Evolutionary conservation across 2,113 vertebrate genomes (phyloP), one percentile per base, ranked within the genome.

Genomic region (Leptosomus discolor): DNA sequence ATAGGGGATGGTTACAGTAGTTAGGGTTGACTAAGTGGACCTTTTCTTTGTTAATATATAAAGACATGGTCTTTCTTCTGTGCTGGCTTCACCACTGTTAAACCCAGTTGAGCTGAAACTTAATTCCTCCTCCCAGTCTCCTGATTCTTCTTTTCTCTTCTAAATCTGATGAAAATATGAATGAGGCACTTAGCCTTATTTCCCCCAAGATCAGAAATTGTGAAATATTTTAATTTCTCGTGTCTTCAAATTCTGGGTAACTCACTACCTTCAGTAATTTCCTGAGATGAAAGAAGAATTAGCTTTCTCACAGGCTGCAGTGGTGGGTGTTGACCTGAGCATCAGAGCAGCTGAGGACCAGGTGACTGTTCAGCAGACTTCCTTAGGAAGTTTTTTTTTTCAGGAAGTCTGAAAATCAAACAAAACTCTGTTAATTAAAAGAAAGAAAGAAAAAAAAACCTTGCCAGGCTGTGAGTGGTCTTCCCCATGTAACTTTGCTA

Each of bases 141-240:
- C 10, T 29, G 26, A 34, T 5, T 71, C 11, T 54, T 89, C 20
- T 86, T 94, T 58, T 71, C 36, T 80, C 37, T 65, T 88, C 73
- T 78, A 76, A 79, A 88, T 76, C 48, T 71, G 45, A 75, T 69
- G 43, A 91, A 95, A 91, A 88, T 85, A 37, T 85, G 77, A 92
- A 79, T n/a, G 16, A 85, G 10, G 29, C 37, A 76, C 15, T 94
- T 71, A 68, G 32, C 19, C 29, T 86, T 69, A 91, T 87, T 81
- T 87, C 48, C 69, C 37, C 26, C 41, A 85, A 90, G 37, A 94
- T 69, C 53, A 92, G 36, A 94, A 95, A 82, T 87, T 69, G 69
- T 85, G 41, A 57, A 79, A 43, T 91, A 79, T 85, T 95, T 91
- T 90, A 75, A 76, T 95, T 92, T 87, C 57, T 61, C 61, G 53